These are phyloP conservation scores for Exaiptasia diaphana DNA, from an alignment of 64 coral and sea anemone genomes.

Conservation along the genomic window DNA sequence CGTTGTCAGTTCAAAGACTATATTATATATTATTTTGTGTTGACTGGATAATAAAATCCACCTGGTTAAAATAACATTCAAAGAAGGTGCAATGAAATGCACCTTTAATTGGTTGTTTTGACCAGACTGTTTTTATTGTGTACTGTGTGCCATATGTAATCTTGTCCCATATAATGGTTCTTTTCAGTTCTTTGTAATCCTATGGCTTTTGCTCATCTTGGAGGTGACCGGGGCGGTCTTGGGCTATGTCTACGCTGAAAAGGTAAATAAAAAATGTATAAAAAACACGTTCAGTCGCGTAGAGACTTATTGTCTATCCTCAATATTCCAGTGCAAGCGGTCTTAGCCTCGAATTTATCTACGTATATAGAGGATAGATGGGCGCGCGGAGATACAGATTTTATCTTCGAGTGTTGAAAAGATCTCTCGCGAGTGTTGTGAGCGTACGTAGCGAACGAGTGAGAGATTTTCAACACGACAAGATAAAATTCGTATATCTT, in stretches of 20 bases:
- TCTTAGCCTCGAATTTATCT: background rate
- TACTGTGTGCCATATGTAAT: too few relatives aligned
- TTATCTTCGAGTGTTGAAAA: background rate
- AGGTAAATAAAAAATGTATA: constrained; percentile 34
- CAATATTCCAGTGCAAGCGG: background rate
- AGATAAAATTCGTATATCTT: too few relatives aligned
- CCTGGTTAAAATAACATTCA: too few relatives aligned
- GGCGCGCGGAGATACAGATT: background rate
- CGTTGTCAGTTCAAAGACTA: too few relatives aligned
- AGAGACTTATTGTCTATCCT: background rate
- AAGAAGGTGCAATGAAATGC: too few relatives aligned
- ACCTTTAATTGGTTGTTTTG: too few relatives aligned
- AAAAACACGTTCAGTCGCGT: background rate
- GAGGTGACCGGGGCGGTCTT: constrained; percentile 66
- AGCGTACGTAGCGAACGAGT: too few relatives aligned
- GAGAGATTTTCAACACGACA: too few relatives aligned
- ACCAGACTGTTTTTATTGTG: too few relatives aligned
- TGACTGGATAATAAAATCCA: too few relatives aligned
- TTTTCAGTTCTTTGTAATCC: constrained; percentile 70
- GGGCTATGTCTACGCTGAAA: constrained; percentile 27
- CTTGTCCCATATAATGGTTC: background rate
- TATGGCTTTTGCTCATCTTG: constrained; percentile 51
- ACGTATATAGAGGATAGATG: background rate
- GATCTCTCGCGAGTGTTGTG: too few relatives aligned
- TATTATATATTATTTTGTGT: too few relatives aligned